Evolutionary conservation across 2,113 vertebrate genomes (phyloP), one percentile per base, ranked within the genome.

Genomic region (Silurus meridionalis): DNA sequence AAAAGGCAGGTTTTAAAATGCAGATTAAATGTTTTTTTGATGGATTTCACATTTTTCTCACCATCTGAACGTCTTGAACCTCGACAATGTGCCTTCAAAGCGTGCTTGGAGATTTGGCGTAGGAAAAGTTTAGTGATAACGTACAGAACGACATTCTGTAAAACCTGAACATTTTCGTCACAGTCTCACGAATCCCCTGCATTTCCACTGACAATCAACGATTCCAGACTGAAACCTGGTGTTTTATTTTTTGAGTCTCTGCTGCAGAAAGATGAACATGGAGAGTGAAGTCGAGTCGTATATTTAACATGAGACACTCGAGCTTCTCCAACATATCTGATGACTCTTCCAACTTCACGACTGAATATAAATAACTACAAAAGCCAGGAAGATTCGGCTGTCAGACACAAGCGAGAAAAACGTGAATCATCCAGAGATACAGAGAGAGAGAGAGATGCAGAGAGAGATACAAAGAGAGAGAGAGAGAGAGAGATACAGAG

Each of bases 301-400:
- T 50, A 74, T 11, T 21, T 52, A 21, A 50, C 71, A 23, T 10
- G 48, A 74, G 52, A 57, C 52, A 8, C 9, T n/a, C 1, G 11
- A 75, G 71, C 71, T 52, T 50, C 9, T 48, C 19, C 19, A 6
- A 11, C 52, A 14, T 15, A 25, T 78, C 75, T 84, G 71, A 67
- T 37, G 63, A 82, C 66, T 72, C 58, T 46, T 28, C 82, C 67
- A 6, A 83, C 5, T 72, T 55, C 50, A 64, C 28, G 82, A 5
- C 57, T 61, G 52, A 71, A 83, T 58, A 83, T 71, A 83, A 83
- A 83, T 74, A 60, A 72, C 82, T 83, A 83, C 67, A 72, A 50
- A 83, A 71, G 28, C 7, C 67, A 83, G 82, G 50, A 72, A 72
- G 17, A n/a, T 53, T 74, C 82, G 53, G 19, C 37, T 74, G 82